Base-by-base conservation (phyloP, 2,888 invertebrate genomes). In the Adineta ricciae region DNA sequence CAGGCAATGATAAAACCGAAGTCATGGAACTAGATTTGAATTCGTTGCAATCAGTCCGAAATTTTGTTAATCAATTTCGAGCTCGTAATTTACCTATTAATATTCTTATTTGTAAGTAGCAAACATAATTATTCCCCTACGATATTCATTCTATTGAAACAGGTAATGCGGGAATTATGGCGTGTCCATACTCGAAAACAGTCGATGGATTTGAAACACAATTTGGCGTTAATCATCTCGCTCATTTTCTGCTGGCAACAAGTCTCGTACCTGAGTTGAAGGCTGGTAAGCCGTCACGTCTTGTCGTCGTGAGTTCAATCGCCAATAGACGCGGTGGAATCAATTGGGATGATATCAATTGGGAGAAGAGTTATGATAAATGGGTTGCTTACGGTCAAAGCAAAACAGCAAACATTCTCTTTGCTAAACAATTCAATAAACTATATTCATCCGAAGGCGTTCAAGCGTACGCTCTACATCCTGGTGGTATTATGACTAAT, bases 141-240 rank as follows among this genome's bases (percentile, higher is more conserved):
- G 46, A 21, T 27, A 41, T 32, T 27, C 5, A 24, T 32, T 64
- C 14, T 64, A 64, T 64, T 64, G 16, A 27, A n/a, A 4, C n/a
- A 36, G 36, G 36, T 16, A 84, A 84, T 83, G 84, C 84, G 46
- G 86, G 85, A 38, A 32, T 86, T 50, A 86, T 86, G 86, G 84
- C 83, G 11, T 86, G 84, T 46, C 85, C 85, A 24, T 82, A 86
- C 32, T 50, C n/a, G 4, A 50, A 82, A 41, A 87, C 87, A 7
- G 83, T 86, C 36, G 87, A 87, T 73, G 87, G 87, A 41, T 86
- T 86, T 85, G 87, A 87, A 84, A 72, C 84, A 14, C 86, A 86
- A 83, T 86, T 87, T 83, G 87, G 86, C 21, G 86, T 86, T 49
- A 87, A 87, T 83, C 87, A 87, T 84, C 72, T 87, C 8, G 87